These are phyloP conservation scores for Sweltsa coloradensis DNA, from an alignment of 1,140 invertebrate genomes.

Conservation along the genomic window DNA sequence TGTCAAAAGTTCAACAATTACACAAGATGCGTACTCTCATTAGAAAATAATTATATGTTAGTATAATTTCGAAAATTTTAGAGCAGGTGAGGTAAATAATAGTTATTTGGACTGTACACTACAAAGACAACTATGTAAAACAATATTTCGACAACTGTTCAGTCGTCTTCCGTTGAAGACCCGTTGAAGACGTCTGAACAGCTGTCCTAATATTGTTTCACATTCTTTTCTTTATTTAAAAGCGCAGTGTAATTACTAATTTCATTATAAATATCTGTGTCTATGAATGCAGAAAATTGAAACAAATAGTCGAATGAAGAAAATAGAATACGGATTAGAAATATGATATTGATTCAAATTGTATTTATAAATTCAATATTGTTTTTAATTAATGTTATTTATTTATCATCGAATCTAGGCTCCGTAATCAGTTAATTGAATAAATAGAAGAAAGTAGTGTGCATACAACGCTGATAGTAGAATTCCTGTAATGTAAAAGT, in stretches of 20 bases:
- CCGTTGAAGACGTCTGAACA: not conserved
- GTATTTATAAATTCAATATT: not conserved
- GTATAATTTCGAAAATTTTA: no score
- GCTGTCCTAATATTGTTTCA: not conserved
- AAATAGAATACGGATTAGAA: not conserved
- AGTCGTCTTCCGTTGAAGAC: not conserved
- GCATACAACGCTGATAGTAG: constrained; percentile 3
- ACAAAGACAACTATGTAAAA: not conserved
- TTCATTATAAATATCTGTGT: no score
- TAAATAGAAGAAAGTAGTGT: constrained; percentile 2
- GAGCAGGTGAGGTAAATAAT: no score
- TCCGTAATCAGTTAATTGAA: no score
- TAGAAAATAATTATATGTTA: no score
- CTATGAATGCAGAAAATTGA: no score
- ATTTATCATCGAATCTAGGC: no score
- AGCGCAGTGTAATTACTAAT: not conserved
- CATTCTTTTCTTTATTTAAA: not conserved
- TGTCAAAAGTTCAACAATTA: no score
- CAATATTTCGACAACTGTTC: not conserved
- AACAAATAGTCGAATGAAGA: no score
- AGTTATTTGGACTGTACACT: no score
- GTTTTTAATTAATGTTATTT: not conserved
- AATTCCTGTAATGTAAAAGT: not conserved
- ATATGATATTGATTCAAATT: not conserved
- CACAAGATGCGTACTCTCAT: no score